These are phyloP conservation scores for Sapayoa aenigma DNA, from an alignment of 2,113 vertebrate species.

Conservation along the genomic window DNA sequence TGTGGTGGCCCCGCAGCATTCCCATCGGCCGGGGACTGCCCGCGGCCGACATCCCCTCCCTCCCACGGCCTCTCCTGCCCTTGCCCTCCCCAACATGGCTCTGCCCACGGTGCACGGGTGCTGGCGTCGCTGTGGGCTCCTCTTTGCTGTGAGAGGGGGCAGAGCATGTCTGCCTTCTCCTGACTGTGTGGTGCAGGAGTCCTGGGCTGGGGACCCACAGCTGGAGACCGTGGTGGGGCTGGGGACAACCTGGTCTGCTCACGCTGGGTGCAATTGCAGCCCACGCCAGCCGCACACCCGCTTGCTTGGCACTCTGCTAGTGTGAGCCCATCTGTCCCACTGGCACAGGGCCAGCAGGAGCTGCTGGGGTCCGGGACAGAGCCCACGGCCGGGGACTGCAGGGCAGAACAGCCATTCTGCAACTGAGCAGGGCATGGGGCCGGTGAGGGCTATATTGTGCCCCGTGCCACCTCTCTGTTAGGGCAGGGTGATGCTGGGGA, in stretches of 20 bases:
- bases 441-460: background rate
- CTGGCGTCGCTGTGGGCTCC: background rate
- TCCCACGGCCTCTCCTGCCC: background rate
- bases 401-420: background rate
- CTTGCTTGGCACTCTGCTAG: background rate
- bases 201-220: background rate
- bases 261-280: accelerated
- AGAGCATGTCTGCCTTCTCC: background rate
- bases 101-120: accelerated
- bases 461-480: accelerated
- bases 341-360: background rate
- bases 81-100: background rate
- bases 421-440: accelerated
- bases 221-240: accelerated
- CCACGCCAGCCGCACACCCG: accelerated
- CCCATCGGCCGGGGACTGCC: background rate
- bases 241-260: background rate
- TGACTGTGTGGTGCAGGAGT: background rate
- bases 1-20: background rate
- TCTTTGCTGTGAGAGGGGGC: background rate
- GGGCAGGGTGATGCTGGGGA: background rate
- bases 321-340: accelerated
- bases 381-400: accelerated
- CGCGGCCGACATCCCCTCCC: background rate
- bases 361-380: background rate